Base-by-base conservation (phyloP, 2,888 invertebrate genomes). In the Nomada fabriciana region DNA sequence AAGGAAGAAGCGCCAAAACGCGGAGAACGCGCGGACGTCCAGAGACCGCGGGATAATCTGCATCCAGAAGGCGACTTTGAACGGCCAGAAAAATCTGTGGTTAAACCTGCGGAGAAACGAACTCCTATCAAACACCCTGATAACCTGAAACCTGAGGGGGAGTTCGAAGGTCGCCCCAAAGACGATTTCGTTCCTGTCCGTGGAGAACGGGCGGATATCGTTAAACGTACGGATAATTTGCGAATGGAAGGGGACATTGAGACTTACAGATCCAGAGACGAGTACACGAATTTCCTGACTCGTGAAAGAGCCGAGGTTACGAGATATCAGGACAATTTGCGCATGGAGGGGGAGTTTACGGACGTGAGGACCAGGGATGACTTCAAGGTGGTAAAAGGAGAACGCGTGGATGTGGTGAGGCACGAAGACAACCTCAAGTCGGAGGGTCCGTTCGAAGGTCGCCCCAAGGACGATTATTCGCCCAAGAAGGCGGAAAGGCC, bases 341-440 rank as follows among this genome's bases (percentile, higher is more conserved):
- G 94, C 90, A 94, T 96, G 93, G 96, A 96, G 91, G 96, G 96
- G 9, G 95, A 94, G 89, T 95, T 96, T 93, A 95, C 94, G 84
- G 95, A 95, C 83, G 91, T 91, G 13, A 94, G 95, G 83, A 94
- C 95, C 2, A 95, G 95, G 20, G 95, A 95, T 85, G 95, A 95
- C 11, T 95, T 95, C 83, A 94, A 95, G 57, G 91, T 95, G 15
- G 95, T 95, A 1, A 95, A 94, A 89, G 95, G 95, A 3, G 95
- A 95, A 92, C 94, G 95, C 85, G 95, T 95, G 0, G 94, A 95
- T 0, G 84, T 93, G 0, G 90, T 93, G 2, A 94, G 94, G 20
- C 94, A 95, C 83, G 94, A 95, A 90, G 95, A 95, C 87, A 95
- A 95, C 87, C 91, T 96, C 11, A 94, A 94, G 90, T 86, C 91